Evolutionary conservation across 2,113 vertebrate species (phyloP).

Genomic region (Notarius lentiginosus): DNA sequence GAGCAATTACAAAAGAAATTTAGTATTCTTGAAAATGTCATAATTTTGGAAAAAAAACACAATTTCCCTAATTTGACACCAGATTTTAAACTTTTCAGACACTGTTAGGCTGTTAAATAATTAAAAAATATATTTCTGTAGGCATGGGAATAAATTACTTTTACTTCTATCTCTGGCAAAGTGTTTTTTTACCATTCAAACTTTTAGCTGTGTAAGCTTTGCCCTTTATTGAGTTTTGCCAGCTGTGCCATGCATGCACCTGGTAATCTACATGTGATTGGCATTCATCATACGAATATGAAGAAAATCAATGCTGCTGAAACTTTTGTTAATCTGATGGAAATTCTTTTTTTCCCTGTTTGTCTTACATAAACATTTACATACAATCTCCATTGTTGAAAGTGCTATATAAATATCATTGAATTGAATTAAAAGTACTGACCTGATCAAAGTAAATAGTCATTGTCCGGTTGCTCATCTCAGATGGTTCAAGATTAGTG

Average conservation of each 20-base stretch:
- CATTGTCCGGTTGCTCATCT: slow-evolving; percentile 80
- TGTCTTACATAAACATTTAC: background rate
- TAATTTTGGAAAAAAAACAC: background rate
- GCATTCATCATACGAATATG: background rate
- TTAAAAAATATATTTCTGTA: too few relatives aligned
- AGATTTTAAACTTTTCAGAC: background rate
- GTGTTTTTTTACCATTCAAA: too few relatives aligned
- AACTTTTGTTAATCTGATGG: background rate
- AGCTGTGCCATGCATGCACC: too few relatives aligned
- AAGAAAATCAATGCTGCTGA: background rate
- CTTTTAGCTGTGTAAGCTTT: too few relatives aligned
- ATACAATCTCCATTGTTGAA: background rate
- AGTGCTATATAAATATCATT: background rate
- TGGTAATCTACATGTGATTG: background rate
- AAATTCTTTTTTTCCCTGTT: background rate
- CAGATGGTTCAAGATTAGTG: slow-evolving; percentile 78
- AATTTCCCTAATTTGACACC: background rate
- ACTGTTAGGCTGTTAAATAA: too few relatives aligned
- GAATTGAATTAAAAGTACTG: background rate
- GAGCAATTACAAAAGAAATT: background rate
- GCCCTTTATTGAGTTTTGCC: too few relatives aligned
- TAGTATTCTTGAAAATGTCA: background rate
- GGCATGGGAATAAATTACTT: too few relatives aligned
- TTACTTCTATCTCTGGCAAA: too few relatives aligned
- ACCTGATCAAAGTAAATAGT: slow-evolving; percentile 81